Evolutionary conservation across 2,113 vertebrate genomes (phyloP).

Genomic region (Ginglymostoma cirratum): DNA sequence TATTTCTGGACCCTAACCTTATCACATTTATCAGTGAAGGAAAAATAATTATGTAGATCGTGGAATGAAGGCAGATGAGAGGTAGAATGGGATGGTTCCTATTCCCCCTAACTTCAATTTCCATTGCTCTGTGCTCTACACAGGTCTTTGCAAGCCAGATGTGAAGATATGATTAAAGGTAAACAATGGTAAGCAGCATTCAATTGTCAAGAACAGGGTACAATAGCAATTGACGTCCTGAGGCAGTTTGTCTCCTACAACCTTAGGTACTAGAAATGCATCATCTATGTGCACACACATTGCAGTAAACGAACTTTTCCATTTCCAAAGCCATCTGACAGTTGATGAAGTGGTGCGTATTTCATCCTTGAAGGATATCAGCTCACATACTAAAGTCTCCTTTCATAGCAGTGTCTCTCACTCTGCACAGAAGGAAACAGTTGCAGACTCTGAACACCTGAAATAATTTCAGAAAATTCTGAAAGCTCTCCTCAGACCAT

Average conservation of each 20-base stretch:
- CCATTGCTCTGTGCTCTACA: not conserved
- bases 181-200: not conserved
- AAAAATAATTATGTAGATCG: not conserved
- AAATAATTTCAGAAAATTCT: too few relatives aligned
- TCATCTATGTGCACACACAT: not conserved
- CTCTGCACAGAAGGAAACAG: not conserved
- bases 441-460: too few relatives aligned
- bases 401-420: not conserved
- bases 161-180: too few relatives aligned
- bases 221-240: not conserved
- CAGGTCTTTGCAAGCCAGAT: too few relatives aligned
- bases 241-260: not conserved
- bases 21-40: not conserved
- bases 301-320: not conserved
- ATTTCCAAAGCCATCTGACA: not conserved
- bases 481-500: too few relatives aligned
- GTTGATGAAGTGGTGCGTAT: not conserved
- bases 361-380: not conserved
- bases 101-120: not conserved
- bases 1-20: not conserved
- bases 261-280: not conserved
- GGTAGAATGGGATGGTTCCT: not conserved
- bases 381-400: not conserved
- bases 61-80: not conserved
- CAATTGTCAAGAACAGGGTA: not conserved